Conservation (phyloP, 2,888 invertebrate genomes). For the Tetragnatha montana region DNA sequence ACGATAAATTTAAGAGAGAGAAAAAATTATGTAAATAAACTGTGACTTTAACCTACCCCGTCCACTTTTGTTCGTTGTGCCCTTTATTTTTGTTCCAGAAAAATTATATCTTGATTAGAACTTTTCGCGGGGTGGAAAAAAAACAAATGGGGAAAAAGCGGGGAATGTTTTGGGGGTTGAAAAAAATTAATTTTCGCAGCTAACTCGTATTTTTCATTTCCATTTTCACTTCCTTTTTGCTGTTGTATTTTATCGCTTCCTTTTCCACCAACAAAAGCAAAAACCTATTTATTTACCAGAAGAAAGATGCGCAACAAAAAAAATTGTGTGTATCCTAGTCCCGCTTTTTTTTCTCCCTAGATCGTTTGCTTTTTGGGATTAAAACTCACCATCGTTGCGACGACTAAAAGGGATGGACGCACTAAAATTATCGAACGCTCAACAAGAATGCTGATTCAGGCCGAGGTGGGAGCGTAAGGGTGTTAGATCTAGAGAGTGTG, state of each 20-base stretch:
- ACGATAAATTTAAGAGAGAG: slow-evolving; percentile 41
- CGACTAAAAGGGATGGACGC: not conserved
- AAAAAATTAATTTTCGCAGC: slow-evolving; percentile 35
- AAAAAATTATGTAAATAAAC: slow-evolving; percentile 27
- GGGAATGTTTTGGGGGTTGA: not conserved
- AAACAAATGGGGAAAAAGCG: not conserved
- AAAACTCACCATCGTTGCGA: not conserved
- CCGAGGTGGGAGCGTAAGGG: not conserved
- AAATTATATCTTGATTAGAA: slow-evolving; percentile 61
- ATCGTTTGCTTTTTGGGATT: slow-evolving; percentile 31
- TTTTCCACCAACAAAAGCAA: slow-evolving; percentile 21
- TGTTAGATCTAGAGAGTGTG: too few relatives aligned
- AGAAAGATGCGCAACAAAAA: not conserved
- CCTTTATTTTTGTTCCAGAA: slow-evolving; percentile 39
- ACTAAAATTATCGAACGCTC: slow-evolving; percentile 56
- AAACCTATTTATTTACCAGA: slow-evolving; percentile 21
- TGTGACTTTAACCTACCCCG: slow-evolving; percentile 41
- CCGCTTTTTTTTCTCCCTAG: not conserved
- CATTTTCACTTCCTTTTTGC: slow-evolving; percentile 22
- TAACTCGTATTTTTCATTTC: slow-evolving; percentile 39
- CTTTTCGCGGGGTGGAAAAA: slow-evolving; percentile 18
- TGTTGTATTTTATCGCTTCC: slow-evolving; percentile 26
- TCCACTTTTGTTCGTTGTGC: slow-evolving; percentile 43
- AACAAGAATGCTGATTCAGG: slow-evolving; percentile 53
- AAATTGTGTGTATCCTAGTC: not conserved